Conservation (phyloP, 2,113 vertebrate species). For the Aegithalos caudatus region DNA sequence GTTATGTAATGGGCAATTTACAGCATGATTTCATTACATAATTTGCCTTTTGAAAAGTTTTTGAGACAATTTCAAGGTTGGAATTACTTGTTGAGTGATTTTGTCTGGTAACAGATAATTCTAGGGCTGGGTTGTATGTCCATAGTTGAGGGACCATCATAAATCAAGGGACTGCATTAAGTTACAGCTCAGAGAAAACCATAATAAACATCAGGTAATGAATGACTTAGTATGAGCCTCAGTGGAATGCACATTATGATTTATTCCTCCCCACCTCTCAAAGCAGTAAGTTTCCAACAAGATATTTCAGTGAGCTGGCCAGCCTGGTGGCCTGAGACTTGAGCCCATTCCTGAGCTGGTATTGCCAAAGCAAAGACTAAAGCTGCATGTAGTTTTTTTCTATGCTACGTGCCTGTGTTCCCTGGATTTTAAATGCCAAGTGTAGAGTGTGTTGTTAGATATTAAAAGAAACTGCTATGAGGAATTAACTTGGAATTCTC, state of each 20-base stretch:
- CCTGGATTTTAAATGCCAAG: background rate
- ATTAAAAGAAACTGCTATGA: background rate
- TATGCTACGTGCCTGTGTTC: background rate
- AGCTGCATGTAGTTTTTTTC: background rate
- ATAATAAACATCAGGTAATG: background rate
- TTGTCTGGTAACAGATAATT: background rate
- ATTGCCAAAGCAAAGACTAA: background rate
- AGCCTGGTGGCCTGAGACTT: background rate
- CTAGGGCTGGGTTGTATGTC: background rate
- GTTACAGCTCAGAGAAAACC: background rate
- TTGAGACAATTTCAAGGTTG: background rate
- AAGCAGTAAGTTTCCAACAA: background rate
- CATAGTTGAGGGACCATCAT: background rate
- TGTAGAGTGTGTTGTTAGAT: background rate
- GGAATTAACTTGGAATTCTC: background rate
- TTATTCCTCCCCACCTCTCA: background rate
- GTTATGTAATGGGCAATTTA: background rate
- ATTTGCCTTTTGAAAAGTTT: background rate
- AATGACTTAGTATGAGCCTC: background rate
- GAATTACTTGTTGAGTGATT: background rate
- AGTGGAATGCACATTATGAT: background rate
- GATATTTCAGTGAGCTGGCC: background rate
- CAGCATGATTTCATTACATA: background rate
- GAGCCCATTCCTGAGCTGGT: fast-evolving
- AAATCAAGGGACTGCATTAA: background rate